Base-by-base conservation (phyloP, 2,113 vertebrate species). In the Crotalus tigris region DNA sequence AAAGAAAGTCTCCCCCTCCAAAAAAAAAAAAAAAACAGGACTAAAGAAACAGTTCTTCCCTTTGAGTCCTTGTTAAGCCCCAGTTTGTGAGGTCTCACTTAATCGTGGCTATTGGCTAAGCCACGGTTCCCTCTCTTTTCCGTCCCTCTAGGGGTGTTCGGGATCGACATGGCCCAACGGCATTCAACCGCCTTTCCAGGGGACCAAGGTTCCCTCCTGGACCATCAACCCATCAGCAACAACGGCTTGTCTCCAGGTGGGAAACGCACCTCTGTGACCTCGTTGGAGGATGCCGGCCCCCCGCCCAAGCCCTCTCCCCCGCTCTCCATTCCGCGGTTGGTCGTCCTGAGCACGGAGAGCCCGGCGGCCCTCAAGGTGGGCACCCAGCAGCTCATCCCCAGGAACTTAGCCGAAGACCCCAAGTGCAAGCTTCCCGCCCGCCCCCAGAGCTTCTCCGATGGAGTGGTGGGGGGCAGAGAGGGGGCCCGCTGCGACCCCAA, bases 311-410 rank as follows among this genome's bases (percentile, higher is more conserved):
- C 33, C 23, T 94, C 53, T 0, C 94, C 44, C 0, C 23, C 96
- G 7, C 53, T 92, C 0, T 53, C 93, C 0, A 94, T 95, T 33
- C 93, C 95, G 0, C 96, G 23, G 1, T 94, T 92, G 3, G 58
- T 99, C 21, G 0, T 99, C 64, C 97, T 99, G 81, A 99, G 99
- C 97, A 99, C 98, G 0, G 94, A 98, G 24, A 99, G 98, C 94
- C 96, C 98, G 0, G 98, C 96, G 0, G 98, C 98, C 0, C 97
- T 96, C 21, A 99, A 98, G 95, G 90, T 97, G 91, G 99, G 99
- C 19, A 98, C 97, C 0, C 97, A 98, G 53, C 99, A 99, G 97
- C 96, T 99, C 81, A 99, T 99, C 92, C 99, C 99, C 23, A 98
- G 96, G 53, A 97, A 95, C 95, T 87, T 99, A 96, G 99, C 99